phyloP scores from a whole-genome alignment of 2,797 vertebrate species.

The Amazona finschi region DNA sequence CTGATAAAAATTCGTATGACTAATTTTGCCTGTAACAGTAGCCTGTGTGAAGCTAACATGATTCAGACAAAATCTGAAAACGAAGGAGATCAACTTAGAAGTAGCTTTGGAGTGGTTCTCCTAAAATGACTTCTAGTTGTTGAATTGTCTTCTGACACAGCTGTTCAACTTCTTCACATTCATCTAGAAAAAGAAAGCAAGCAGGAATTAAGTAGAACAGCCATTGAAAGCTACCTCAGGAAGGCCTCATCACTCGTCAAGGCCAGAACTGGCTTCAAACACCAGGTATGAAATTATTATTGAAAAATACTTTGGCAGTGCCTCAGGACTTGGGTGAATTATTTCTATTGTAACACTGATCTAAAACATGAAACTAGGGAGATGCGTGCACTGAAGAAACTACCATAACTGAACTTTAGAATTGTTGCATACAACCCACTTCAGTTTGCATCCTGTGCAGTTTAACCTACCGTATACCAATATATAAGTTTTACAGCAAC shows the following conservation, averaged over 20 bases:
- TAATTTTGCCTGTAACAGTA: neutral
- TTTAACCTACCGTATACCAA: neutral
- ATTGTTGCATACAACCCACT: neutral
- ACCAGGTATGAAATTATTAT: neutral
- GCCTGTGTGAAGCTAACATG: neutral
- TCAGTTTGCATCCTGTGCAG: neutral
- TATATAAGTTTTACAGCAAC: neutral
- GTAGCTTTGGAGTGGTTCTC: conserved; percentile 92
- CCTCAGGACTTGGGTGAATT: neutral
- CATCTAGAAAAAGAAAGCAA: conserved; percentile 77
- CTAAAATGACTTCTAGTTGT: conserved; percentile 87
- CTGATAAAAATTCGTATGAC: conserved; percentile 14
- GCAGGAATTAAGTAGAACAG: neutral
- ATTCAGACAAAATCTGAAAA: neutral
- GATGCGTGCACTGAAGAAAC: neutral
- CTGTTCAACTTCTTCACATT: conserved; percentile 93
- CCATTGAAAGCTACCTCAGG: neutral
- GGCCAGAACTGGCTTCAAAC: neutral
- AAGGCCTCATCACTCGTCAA: neutral
- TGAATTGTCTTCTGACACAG: conserved; percentile 93
- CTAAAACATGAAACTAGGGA: neutral
- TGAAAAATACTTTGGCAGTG: neutral
- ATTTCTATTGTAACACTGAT: neutral
- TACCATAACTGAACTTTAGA: accelerated
- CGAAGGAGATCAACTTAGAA: conserved; percentile 74